These are phyloP conservation scores for Scarus forsteni DNA, from an alignment of 2,797 vertebrate genomes.

Conservation along the genomic window DNA sequence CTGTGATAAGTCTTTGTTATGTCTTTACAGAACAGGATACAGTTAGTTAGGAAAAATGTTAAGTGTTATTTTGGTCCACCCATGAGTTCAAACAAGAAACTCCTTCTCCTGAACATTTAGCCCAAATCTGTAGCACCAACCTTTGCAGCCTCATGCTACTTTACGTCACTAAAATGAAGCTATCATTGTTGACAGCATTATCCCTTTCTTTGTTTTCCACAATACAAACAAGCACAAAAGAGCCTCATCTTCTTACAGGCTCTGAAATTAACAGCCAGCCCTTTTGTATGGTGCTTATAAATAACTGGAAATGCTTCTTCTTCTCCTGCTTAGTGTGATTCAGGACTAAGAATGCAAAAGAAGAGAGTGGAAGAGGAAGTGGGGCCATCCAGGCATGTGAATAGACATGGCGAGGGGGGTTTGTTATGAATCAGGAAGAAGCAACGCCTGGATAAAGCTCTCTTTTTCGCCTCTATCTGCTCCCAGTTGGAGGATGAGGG, in stretches of 20 bases:
- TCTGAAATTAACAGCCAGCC: constrained; percentile 65
- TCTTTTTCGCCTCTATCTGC: constrained; percentile 52
- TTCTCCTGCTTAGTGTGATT: constrained; percentile 44
- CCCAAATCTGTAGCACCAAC: constrained; percentile 35
- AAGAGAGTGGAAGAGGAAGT: constrained; percentile 32
- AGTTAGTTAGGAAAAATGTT: too few species aligned
- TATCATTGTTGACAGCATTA: constrained; percentile 52
- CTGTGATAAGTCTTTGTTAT: too few species aligned
- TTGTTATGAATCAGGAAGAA: constrained; percentile 53
- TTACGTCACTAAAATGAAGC: constrained; percentile 47
- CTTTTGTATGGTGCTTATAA: constrained; percentile 63
- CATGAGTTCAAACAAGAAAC: too few species aligned
- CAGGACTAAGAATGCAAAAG: constrained; percentile 54
- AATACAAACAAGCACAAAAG: constrained; percentile 67
- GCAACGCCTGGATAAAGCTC: constrained; percentile 63
- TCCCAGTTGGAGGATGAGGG: constrained; percentile 71
- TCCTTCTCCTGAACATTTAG: constrained; percentile 4
- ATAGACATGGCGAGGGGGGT: constrained; percentile 41
- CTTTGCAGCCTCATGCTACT: constrained; percentile 15
- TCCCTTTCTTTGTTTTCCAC: constrained; percentile 66
- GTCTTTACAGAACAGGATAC: too few species aligned
- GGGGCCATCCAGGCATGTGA: constrained; percentile 51
- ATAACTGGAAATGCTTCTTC: constrained; percentile 58
- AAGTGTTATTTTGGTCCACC: too few species aligned
- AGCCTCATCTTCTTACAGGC: constrained; percentile 71